Evolutionary conservation across 2,797 vertebrate species (phyloP).

Genomic region (Psittacula derbiana): DNA sequence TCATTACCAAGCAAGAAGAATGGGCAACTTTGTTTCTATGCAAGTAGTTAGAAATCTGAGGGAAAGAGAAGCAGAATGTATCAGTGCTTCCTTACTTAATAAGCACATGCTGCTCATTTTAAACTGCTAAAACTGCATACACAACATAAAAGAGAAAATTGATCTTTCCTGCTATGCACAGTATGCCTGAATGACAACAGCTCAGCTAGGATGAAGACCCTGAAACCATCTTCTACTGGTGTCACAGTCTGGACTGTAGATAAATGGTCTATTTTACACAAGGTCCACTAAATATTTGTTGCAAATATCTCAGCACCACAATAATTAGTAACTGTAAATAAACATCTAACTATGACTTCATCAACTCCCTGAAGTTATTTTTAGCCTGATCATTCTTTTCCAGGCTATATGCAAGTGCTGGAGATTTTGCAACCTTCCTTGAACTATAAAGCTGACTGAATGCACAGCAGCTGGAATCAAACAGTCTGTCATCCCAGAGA

Average conservation of each 20-base stretch:
- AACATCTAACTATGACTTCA: not conserved
- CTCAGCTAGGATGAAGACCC: not conserved
- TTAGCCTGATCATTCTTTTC: not conserved
- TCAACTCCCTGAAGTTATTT: not conserved
- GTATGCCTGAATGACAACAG: not conserved
- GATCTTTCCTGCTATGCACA: not conserved
- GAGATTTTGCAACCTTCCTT: not conserved
- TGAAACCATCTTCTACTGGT: not conserved
- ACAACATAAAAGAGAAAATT: not conserved
- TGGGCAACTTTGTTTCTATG: not conserved
- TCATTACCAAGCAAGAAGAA: not conserved
- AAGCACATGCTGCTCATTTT: not conserved
- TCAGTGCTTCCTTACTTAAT: not conserved
- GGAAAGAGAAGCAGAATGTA: not conserved
- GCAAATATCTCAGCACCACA: not conserved
- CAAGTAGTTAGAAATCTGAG: not conserved
- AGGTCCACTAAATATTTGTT: not conserved
- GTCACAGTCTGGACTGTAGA: not conserved
- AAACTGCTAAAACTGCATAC: not conserved
- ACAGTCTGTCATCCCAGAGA: not conserved
- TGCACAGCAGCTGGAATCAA: not conserved
- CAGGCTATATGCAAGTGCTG: not conserved
- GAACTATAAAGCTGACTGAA: not conserved
- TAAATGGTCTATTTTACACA: not conserved
- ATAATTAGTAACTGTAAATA: not conserved